A percentile compares a stretch with the other conserved stretches of the same genome.
Conservation (phyloP, 2,113 vertebrate species). For the Amphilophus citrinellus region DNA sequence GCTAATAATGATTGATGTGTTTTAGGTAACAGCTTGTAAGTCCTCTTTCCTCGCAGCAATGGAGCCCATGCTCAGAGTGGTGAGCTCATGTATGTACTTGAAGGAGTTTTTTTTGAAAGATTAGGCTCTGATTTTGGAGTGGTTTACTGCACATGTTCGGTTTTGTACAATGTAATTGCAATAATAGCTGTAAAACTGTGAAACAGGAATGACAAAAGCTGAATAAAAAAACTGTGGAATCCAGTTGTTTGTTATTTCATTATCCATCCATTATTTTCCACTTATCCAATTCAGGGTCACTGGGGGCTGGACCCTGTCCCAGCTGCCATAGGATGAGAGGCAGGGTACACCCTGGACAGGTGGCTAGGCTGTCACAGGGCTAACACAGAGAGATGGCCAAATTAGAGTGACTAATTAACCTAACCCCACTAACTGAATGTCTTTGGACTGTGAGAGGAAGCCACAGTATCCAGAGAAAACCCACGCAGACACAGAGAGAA, state of each 20-base stretch:
- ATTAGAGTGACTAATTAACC: neutral
- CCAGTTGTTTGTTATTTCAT: neutral
- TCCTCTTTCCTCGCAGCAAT: slow-evolving; percentile 3
- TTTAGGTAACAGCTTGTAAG: slow-evolving; percentile 32
- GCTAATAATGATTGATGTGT: slow-evolving; percentile 11
- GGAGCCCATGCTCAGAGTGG: neutral
- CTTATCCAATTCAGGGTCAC: neutral
- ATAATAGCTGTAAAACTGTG: slow-evolving; percentile 32
- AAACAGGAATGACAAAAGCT: slow-evolving; percentile 15
- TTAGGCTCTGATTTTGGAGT: neutral
- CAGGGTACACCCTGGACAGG: neutral
- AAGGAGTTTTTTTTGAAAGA: neutral
- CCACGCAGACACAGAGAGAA: too few species aligned
- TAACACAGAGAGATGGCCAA: neutral
- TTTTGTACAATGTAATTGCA: slow-evolving; percentile 5
- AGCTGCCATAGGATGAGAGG: neutral
- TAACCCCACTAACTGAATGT: neutral
- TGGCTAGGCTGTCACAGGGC: neutral
- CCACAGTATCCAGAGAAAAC: too few species aligned
- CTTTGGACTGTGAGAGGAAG: neutral
- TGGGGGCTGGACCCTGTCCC: neutral
- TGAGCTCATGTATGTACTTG: neutral
- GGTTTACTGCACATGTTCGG: slow-evolving; percentile 14
- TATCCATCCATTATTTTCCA: neutral
- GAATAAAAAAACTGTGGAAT: slow-evolving; percentile 43